These are phyloP conservation scores for Amazona vittata DNA, from an alignment of 2,113 vertebrate species.

Conservation along the genomic window DNA sequence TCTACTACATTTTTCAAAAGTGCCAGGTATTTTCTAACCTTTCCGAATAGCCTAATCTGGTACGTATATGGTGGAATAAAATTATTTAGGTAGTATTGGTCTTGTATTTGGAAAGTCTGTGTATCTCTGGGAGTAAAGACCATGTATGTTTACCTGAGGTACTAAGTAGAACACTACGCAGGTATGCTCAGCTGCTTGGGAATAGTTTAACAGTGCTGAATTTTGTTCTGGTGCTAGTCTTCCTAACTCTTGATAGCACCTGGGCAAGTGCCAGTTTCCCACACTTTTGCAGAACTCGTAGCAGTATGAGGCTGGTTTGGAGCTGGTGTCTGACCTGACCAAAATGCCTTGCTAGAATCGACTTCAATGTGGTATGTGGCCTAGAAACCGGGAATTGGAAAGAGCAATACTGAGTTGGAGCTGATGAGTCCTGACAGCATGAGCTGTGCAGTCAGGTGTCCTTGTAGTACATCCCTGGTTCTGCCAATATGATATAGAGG, in stretches of 20 bases:
- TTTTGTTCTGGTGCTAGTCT: neutral
- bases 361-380: neutral
- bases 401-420: neutral
- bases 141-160: neutral
- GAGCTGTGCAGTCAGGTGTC: constrained; percentile 13
- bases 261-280: neutral
- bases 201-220: neutral
- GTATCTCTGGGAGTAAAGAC: neutral
- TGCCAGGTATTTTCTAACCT: neutral
- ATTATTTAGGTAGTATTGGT: neutral
- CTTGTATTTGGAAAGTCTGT: neutral
- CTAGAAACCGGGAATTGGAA: neutral
- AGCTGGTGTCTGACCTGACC: neutral
- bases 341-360: neutral
- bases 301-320: neutral
- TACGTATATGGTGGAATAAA: neutral
- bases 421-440: neutral
- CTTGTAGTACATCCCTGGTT: neutral
- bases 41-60: neutral
- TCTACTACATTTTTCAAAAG: neutral
- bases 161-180: neutral
- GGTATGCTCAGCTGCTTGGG: neutral
- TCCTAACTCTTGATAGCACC: neutral
- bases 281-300: neutral
- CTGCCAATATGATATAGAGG: neutral